These are phyloP conservation scores for Procambarus virginalis DNA, from an alignment of 1,140 invertebrate genomes.

Conservation along the genomic window DNA sequence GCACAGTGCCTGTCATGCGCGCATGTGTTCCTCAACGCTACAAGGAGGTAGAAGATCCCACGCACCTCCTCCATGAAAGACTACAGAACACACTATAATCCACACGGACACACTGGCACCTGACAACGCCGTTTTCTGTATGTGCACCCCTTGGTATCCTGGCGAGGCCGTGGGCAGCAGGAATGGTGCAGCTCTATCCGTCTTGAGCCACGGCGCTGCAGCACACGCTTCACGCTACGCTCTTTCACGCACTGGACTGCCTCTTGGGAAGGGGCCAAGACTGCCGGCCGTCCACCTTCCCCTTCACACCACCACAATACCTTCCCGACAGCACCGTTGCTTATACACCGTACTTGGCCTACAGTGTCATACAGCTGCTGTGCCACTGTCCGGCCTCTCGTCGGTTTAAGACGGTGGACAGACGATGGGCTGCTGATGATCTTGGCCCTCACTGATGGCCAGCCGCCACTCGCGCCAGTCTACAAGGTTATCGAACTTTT, in stretches of 20 bases:
- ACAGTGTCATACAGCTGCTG: neutral
- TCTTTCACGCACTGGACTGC: neutral
- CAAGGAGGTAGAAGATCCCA: no score
- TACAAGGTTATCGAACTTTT: constrained; percentile 2
- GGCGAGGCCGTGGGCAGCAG: neutral
- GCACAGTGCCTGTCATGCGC: no score
- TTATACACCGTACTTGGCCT: neutral
- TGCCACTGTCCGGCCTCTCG: neutral
- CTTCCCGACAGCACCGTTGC: no score
- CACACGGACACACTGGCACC: neutral
- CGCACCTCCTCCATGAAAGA: no score
- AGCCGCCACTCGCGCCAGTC: neutral
- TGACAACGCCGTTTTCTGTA: neutral
- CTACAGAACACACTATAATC: no score
- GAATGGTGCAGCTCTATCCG: neutral
- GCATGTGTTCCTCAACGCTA: no score
- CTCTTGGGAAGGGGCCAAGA: neutral
- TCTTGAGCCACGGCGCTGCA: neutral
- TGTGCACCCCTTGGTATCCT: neutral
- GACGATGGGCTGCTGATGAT: neutral
- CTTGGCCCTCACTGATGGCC: neutral
- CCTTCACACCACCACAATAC: no score
- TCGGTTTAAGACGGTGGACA: neutral
- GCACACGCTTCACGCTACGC: neutral
- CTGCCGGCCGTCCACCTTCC: neutral